Evolutionary conservation across 1,140 invertebrate species (phyloP), one percentile per base, ranked within the genome.

Genomic region (Coenobita brevimanus): DNA sequence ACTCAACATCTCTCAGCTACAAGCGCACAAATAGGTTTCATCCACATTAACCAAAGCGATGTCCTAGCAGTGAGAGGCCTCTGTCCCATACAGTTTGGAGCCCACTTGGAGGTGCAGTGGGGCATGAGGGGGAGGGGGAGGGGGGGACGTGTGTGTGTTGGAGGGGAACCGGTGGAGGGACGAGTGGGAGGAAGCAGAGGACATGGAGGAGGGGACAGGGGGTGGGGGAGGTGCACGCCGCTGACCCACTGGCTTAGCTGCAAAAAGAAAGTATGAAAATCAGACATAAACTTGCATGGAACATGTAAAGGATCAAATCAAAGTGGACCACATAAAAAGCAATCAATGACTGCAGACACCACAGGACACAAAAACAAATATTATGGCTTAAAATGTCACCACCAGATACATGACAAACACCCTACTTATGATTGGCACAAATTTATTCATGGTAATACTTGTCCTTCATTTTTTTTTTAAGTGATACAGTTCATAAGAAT

Each of bases 61-160:
- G n/a, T 64, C 76, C 83, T 90, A 90, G 87, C 89, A 90, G 76
- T 90, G 82, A 3, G 89, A 90, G 3, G 89, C 84, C 73, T 90
- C 89, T 27, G 89, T 82, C 27, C 89, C 82, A 38, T 89, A 90
- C 54, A 90, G 36, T 64, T 90, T 90, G 33, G 33, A 41, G 43
- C 69, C 84, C 76, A 90, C 79, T 75, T 90, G 89, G 30, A 89
- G 71, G 33, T 90, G 89, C 30, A 90, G 62, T 30, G 89, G 89
- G 36, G 89, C 89, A 30, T 90, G 89, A 50, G 89, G 89, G 50
- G 89, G 89, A 82, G 89, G 4, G 89, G 89, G 27, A 17, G 82
- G 73, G 21, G 84, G 71, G 71, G 67, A 57, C 46, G 57, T 36
- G 89, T 86, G 89, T 33, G 80, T 85, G 41, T 80, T 24, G 33